Evolutionary conservation across 2,113 vertebrate genomes (phyloP).

Genomic region (Azemiops feae): DNA sequence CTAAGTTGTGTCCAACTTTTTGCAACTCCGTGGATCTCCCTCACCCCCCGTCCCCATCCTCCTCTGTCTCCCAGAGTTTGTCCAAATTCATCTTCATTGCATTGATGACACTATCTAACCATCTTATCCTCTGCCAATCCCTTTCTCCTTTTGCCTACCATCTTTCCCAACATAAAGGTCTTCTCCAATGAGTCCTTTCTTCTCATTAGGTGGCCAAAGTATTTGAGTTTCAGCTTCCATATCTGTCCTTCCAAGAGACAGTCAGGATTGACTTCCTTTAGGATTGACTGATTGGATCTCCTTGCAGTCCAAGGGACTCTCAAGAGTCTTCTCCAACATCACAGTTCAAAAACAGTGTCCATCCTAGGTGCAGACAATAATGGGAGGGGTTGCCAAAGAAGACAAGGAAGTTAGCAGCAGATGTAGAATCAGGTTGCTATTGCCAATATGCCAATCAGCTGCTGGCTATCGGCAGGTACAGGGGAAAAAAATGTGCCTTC

Average conservation of each 20-base stretch:
- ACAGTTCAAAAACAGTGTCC: not conserved
- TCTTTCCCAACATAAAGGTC: not conserved
- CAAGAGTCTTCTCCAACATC: too few relatives aligned
- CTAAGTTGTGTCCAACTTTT: not conserved
- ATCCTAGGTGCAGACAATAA: not conserved
- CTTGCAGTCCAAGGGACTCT: too few relatives aligned
- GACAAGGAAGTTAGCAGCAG: not conserved
- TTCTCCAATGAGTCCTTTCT: not conserved
- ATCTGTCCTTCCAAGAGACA: too few relatives aligned
- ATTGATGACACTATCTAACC: not conserved
- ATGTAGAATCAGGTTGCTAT: not conserved
- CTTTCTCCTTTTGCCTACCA: not conserved
- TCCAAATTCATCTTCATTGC: not conserved
- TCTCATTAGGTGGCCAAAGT: not conserved
- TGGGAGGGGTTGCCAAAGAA: not conserved
- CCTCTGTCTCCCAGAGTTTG: not conserved
- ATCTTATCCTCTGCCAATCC: not conserved
- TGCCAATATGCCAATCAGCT: not conserved
- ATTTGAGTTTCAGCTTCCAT: too few relatives aligned
- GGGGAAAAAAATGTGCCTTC: not conserved
- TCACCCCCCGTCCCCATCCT: too few relatives aligned
- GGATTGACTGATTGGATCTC: too few relatives aligned
- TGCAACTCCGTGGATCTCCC: not conserved
- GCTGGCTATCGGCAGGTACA: not conserved
- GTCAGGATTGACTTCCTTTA: too few relatives aligned